phyloP scores from a whole-genome alignment of 2,113 vertebrate genomes.

The Lagenorhynchus albirostris region DNA sequence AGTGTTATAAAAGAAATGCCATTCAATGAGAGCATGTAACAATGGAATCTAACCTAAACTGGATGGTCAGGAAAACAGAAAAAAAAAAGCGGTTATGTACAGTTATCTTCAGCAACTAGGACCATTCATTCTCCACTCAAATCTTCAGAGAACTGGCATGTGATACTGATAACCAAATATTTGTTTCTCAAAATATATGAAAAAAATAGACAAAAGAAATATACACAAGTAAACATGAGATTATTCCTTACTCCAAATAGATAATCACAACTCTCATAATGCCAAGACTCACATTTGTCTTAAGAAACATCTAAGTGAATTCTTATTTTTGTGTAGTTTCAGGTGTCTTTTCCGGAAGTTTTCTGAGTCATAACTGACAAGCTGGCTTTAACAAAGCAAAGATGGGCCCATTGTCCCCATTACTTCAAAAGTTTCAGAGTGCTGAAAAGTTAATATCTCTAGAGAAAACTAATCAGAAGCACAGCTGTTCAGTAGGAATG shows the following conservation, averaged over 20 bases:
- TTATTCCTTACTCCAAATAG: neutral
- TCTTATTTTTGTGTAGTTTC: constrained; percentile 57
- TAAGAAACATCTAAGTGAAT: constrained; percentile 45
- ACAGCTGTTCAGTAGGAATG: constrained; percentile 69
- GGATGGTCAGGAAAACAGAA: neutral
- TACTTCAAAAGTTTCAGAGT: constrained; percentile 68
- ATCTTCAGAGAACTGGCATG: neutral
- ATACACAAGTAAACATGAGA: neutral
- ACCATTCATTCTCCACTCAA: neutral
- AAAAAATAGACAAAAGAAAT: constrained; percentile 22
- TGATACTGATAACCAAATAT: neutral
- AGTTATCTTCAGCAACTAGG: neutral
- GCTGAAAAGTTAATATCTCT: constrained; percentile 65
- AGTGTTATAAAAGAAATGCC: neutral
- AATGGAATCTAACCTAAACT: neutral
- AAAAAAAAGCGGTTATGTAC: neutral
- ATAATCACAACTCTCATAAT: constrained; percentile 16
- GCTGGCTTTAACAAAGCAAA: constrained; percentile 51
- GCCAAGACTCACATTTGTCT: constrained; percentile 24
- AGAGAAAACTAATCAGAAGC: constrained; percentile 72
- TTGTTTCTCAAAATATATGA: constrained; percentile 15
- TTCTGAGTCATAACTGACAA: constrained; percentile 41
- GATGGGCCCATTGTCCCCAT: constrained; percentile 57
- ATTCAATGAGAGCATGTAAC: neutral
- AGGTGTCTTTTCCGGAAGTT: constrained; percentile 30